These are phyloP conservation scores for Andinoacara biseriatus DNA, from an alignment of 2,113 vertebrate species.

Conservation along the genomic window DNA sequence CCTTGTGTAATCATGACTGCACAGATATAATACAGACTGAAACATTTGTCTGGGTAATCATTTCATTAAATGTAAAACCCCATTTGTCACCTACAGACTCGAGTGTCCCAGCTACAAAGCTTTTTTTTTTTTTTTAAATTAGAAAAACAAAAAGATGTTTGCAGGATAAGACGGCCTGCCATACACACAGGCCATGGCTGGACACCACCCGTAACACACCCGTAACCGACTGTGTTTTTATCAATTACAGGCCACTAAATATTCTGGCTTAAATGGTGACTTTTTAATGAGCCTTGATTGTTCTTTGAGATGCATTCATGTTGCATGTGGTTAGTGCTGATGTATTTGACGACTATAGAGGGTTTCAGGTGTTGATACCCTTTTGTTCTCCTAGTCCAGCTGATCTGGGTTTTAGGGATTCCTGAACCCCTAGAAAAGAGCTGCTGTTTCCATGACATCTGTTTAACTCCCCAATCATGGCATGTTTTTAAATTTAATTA, in stretches of 20 bases:
- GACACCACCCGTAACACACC: too few species aligned
- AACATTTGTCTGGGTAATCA: background rate
- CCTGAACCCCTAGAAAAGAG: background rate
- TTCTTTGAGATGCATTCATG: too few species aligned
- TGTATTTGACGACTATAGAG: too few species aligned
- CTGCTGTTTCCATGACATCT: background rate
- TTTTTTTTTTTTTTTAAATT: too few species aligned
- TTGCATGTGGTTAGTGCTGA: too few species aligned
- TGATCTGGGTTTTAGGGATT: background rate
- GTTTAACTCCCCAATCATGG: too few species aligned
- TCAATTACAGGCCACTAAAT: too few species aligned
- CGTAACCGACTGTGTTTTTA: too few species aligned
- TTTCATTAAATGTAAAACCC: background rate
- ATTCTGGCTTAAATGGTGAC: too few species aligned
- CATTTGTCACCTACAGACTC: background rate
- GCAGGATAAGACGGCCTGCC: background rate
- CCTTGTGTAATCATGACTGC: background rate
- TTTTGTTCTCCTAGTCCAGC: background rate
- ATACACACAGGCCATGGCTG: too few species aligned
- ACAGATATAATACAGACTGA: background rate
- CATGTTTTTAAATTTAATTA: background rate
- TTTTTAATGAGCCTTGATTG: too few species aligned
- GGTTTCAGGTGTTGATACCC: fast-evolving
- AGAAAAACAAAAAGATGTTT: background rate
- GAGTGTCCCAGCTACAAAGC: background rate